Evolutionary conservation across 1,140 invertebrate species (phyloP), one percentile per base, ranked within the genome.

Genomic region (Halyomorpha halys): DNA sequence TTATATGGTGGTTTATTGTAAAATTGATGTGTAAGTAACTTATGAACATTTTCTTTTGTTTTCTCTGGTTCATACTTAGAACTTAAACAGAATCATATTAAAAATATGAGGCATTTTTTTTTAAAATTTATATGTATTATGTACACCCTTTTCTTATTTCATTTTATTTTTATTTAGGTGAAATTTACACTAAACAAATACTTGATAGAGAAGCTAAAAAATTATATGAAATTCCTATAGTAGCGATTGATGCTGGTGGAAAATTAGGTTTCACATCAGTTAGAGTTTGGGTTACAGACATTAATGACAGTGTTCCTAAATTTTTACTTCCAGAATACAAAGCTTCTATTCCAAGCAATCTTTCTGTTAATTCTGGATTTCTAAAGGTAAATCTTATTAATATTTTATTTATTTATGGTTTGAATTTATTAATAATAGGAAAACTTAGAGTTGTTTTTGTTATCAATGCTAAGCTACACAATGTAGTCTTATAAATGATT

Each of bases 161-260:
- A 39, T 39, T 39, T 1, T 39, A 2, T 39, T 62, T 53, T 61
- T 23, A 61, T 59, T 44, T 34, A 78, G 93, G 93, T 44, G 86
- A 89, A 71, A 83, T 97, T 16, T 84, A 80, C 18, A 87, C 89
- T 0, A 84, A 82, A 68, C 81, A 82, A 65, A 77, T 81, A 56
- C 78, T 97, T 62, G 91, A 97, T 75, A 76, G 92, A 27, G 94
- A 97, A 75, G 70, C 76, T 15, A 78, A 81, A 67, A 81, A 83
- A 66, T 73, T 85, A 14, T 94, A 89, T 73, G 85, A 88, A 72
- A 80, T 95, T 61, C 84, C 86, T 0, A 81, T 96, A 11, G 85
- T 87, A 74, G 92, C 91, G n/a, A 84, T 82, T 15, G 92, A 96
- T 75, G 85, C 85, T 56, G 92, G 92, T 51, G 88, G 89, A 6